Conservation (phyloP, 2,888 invertebrate species). For the Epirrhoe tristata region DNA sequence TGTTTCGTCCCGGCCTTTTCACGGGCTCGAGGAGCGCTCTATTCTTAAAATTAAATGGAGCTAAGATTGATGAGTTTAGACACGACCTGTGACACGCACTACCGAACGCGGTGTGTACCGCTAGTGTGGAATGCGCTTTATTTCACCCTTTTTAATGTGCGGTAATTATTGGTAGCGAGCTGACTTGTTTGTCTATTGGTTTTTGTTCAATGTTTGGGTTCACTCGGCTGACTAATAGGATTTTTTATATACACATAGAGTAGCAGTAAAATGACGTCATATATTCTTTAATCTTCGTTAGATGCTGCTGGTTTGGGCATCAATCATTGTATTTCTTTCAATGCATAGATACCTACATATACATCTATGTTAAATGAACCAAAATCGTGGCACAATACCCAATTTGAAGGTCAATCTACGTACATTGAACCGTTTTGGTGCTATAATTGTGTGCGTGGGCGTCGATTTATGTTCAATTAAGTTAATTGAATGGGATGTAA, state of each 20-base stretch:
- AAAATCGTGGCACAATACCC: constrained; percentile 36
- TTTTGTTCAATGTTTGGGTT: constrained; percentile 73
- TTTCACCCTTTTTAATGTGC: constrained; percentile 77
- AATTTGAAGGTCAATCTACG: constrained; percentile 26
- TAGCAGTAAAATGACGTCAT: constrained; percentile 73
- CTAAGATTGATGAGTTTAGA: constrained; percentile 82
- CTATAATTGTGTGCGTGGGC: constrained; percentile 12
- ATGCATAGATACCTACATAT: constrained; percentile 43
- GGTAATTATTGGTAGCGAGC: constrained; percentile 77
- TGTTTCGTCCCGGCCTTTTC: constrained; percentile 72
- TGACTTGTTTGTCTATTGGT: constrained; percentile 63
- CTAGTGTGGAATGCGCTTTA: constrained; percentile 76
- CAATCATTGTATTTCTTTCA: constrained; percentile 61
- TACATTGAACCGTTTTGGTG: constrained; percentile 28
- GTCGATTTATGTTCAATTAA: constrained; percentile 27
- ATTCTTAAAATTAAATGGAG: constrained; percentile 79
- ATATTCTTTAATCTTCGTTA: constrained; percentile 53
- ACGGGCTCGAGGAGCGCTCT: constrained; percentile 58
- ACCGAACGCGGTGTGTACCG: constrained; percentile 70
- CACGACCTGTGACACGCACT: constrained; percentile 84
- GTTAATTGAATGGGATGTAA: background rate
- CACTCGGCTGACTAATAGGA: constrained; percentile 74
- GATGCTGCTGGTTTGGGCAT: constrained; percentile 56
- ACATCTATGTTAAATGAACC: constrained; percentile 46
- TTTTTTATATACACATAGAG: constrained; percentile 68